A percentile compares a stretch with the other conserved stretches of the same genome.
Conservation (phyloP, 2,888 invertebrate species). For the Eilema sororculum region DNA sequence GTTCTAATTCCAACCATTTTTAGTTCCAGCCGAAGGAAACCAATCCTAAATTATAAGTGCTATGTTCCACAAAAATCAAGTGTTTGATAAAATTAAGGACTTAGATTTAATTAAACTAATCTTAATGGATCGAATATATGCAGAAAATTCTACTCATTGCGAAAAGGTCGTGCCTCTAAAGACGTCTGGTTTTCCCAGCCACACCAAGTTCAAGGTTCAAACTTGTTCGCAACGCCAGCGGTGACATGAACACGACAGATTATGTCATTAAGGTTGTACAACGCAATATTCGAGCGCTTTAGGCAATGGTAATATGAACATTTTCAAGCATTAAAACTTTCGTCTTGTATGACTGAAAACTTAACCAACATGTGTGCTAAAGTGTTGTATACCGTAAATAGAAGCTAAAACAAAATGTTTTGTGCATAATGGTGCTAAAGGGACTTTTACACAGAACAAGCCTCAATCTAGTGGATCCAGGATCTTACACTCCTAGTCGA, state of each 20-base stretch:
- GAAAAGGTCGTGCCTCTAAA: neutral
- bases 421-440: neutral
- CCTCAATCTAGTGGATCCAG: neutral
- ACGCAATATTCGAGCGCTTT: neutral
- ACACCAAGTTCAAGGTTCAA: constrained; percentile 3
- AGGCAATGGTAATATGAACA: neutral
- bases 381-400: neutral
- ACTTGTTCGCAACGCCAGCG: neutral
- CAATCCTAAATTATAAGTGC: neutral
- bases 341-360: neutral
- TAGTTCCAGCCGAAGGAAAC: neutral
- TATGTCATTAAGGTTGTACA: constrained; percentile 10
- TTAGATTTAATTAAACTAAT: neutral
- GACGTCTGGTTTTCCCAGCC: neutral
- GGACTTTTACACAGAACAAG: neutral
- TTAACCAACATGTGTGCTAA: neutral
- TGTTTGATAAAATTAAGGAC: neutral
- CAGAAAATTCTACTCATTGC: neutral
- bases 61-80: neutral
- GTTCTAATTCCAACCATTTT: neutral
- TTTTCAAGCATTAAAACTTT: neutral
- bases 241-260: constrained; percentile 11
- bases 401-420: neutral
- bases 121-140: neutral
- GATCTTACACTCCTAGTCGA: neutral